Evolutionary conservation across 2,888 invertebrate genomes (phyloP).

Genomic region (Campaea margaritaria): DNA sequence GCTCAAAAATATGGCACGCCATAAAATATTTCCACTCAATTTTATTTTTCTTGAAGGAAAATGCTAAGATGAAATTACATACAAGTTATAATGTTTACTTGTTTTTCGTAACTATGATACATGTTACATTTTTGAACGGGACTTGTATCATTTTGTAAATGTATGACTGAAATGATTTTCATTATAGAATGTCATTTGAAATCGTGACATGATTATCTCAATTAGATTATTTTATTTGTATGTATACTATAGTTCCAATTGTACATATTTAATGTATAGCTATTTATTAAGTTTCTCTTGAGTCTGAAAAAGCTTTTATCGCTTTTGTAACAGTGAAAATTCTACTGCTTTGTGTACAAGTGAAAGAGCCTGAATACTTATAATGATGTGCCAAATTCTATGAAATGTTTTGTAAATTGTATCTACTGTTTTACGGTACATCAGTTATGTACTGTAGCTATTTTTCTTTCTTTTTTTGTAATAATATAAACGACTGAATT

Average conservation of each 20-base stretch:
- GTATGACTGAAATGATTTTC: conserved; percentile 14
- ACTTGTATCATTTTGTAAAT: conserved; percentile 7
- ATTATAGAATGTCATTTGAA: conserved; percentile 2
- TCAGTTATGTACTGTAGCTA: neutral
- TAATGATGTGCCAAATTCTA: conserved; percentile 55
- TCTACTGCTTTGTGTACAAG: conserved; percentile 32
- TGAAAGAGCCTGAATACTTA: conserved; percentile 18
- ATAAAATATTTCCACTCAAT: neutral
- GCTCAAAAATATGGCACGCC: conserved; percentile 6
- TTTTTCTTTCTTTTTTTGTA: conserved; percentile 21
- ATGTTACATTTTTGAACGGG: neutral
- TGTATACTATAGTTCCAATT: conserved; percentile 31
- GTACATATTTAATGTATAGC: conserved; percentile 58
- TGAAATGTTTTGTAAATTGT: conserved; percentile 43
- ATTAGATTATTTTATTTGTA: conserved; percentile 10
- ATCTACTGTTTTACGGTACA: neutral
- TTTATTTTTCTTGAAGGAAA: neutral
- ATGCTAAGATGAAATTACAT: neutral
- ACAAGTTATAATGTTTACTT: neutral
- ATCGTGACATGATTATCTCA: neutral
- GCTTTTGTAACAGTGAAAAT: conserved; percentile 38
- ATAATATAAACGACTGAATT: conserved; percentile 53
- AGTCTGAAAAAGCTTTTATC: conserved; percentile 38
- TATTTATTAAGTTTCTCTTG: conserved; percentile 67
- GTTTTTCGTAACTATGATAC: neutral